Evolutionary conservation across 2,797 vertebrate species (phyloP).

Genomic region (Chromis chromis): DNA sequence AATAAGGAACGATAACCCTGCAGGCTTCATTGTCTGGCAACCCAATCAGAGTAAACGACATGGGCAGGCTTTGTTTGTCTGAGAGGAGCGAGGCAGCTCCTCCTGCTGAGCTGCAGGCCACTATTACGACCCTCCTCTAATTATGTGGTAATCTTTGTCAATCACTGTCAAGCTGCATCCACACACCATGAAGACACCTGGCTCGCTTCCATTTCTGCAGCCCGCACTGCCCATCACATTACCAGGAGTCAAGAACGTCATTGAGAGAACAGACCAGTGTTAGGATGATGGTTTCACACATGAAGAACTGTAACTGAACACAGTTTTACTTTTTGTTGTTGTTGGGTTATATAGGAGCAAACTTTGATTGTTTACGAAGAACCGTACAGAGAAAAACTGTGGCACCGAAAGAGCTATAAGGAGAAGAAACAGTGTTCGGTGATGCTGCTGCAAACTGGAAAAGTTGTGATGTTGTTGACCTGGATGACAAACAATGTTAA

Average conservation of each 20-base stretch:
- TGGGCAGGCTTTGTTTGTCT: constrained; percentile 63
- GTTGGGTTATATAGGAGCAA: too few species aligned
- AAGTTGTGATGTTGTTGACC: too few species aligned
- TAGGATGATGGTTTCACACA: too few species aligned
- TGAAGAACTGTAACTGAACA: too few species aligned
- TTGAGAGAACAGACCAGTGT: too few species aligned
- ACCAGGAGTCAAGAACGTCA: constrained; percentile 8
- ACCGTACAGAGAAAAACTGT: too few species aligned
- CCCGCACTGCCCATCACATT: constrained; percentile 38
- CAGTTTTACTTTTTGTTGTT: too few species aligned
- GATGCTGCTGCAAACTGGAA: too few species aligned
- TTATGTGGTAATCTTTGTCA: constrained; percentile 71
- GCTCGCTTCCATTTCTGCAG: constrained; percentile 48
- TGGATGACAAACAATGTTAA: too few species aligned
- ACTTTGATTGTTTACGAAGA: too few species aligned
- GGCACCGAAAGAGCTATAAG: too few species aligned
- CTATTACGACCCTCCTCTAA: constrained; percentile 67
- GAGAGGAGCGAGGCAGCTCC: constrained; percentile 34
- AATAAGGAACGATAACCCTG: constrained; percentile 16
- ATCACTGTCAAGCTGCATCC: constrained; percentile 52
- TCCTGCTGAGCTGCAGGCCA: constrained; percentile 65
- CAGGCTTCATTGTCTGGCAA: constrained; percentile 50
- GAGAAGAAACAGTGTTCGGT: too few species aligned
- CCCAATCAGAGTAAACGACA: constrained; percentile 62
- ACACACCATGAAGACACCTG: constrained; percentile 58